These are phyloP conservation scores for Platygyra sinensis DNA, from an alignment of 64 coral and sea anemone species.

Conservation along the genomic window DNA sequence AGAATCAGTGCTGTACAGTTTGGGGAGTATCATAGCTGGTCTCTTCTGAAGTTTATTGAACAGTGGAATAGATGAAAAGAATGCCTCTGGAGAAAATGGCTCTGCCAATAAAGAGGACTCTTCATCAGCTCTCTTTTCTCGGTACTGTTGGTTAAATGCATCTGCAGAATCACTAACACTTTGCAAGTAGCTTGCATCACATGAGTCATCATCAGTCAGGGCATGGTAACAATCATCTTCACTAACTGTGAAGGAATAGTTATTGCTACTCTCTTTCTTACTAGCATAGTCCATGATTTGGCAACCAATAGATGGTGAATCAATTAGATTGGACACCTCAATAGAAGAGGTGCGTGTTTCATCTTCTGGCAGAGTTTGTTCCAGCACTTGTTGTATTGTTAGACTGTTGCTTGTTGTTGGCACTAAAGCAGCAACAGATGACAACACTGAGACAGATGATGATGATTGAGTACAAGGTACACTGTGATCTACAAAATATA, in stretches of 20 bases:
- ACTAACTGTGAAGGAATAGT: background rate
- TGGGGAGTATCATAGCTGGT: background rate
- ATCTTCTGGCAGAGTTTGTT: background rate
- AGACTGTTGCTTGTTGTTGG: background rate
- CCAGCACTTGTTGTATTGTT: background rate
- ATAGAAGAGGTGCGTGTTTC: background rate
- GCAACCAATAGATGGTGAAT: background rate
- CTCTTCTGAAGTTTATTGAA: background rate
- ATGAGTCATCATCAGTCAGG: conserved; percentile 15
- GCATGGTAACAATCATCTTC: background rate
- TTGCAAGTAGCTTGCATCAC: conserved; percentile 8
- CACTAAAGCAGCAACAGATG: conserved; percentile 15
- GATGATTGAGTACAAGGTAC: conserved; percentile 7
- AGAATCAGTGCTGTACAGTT: background rate
- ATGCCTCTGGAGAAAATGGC: conserved; percentile 23
- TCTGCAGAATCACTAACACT: background rate
- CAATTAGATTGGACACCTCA: background rate
- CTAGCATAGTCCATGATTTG: background rate
- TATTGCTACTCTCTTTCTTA: background rate
- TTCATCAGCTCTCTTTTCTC: background rate
- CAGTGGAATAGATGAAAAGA: conserved; percentile 19
- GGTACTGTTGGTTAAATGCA: conserved; percentile 19
- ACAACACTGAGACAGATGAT: background rate
- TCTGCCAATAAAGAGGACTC: background rate
- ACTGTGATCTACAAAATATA: conserved; percentile 28